Evolutionary conservation across 2,888 invertebrate genomes (phyloP), one percentile per base, ranked within the genome.

Genomic region (Drosophila anceps): DNA sequence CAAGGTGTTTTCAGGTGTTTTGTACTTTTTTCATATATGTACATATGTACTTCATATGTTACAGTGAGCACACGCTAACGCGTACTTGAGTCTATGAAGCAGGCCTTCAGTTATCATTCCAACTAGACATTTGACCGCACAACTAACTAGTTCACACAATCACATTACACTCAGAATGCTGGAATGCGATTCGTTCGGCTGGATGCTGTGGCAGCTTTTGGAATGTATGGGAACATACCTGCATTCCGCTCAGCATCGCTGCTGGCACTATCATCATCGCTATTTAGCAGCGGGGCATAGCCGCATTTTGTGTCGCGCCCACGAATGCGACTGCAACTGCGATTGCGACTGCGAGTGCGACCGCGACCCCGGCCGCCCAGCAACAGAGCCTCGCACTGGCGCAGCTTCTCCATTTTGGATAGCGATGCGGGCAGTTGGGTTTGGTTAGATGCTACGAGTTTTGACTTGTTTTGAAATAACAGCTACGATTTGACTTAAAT

Each of bases 201-300:
- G 48, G 33, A 35, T 27, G 24, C 13, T 13, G 13, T 24, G 13
- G 43, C 43, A 33, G 39, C 64, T 20, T 18, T 33, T 53, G 29
- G 31, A 39, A 65, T 64, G 37, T 20, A 48, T 18, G 3, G 27
- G 13, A 55, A 77, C 77, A 27, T 77, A 77, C 77, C 73, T 73
- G 64, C 43, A 44, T 63, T 59, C 33, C 48, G 43, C 51, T 29
- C 60, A 33, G 31, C 64, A 37, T 44, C 46, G 31, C 24, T 37
- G 61, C 71, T 76, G 51, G 41, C 54, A 39, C 39, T 50, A 29
- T 54, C 51, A 54, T 73, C 71, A 4, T 79, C 73, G 62, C 48
- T 81, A 39, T 61, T 69, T 41, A 66, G 44, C 9, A 82, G 81
- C 48, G 73, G 82, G 18, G 65, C 70, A 66, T 81, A 85, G n/a